These are phyloP conservation scores for Philotrypesis tridentata DNA, from an alignment of 1,140 invertebrate species.

Conservation along the genomic window DNA sequence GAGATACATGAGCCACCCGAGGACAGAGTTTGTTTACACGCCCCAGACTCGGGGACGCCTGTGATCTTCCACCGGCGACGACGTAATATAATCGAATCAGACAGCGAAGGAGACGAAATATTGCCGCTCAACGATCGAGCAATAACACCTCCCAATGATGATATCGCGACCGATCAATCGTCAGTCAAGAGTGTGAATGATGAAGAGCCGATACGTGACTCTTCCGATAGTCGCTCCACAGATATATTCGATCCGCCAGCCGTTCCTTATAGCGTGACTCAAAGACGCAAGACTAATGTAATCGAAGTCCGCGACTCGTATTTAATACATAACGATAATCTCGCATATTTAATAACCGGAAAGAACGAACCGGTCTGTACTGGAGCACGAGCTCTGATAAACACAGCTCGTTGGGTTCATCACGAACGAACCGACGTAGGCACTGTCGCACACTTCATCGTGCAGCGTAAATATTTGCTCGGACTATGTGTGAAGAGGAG, in stretches of 20 bases:
- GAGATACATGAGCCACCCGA: no score
- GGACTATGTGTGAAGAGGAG: background rate
- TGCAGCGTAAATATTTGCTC: background rate
- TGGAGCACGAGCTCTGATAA: background rate
- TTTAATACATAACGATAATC: background rate
- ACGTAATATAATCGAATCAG: no score
- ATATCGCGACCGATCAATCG: no score
- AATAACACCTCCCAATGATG: no score
- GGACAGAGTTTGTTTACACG: no score
- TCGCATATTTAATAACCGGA: background rate
- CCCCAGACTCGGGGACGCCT: no score
- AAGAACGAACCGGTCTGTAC: background rate
- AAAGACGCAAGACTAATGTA: background rate
- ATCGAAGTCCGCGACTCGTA: background rate
- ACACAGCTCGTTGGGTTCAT: background rate
- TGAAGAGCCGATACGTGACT: no score
- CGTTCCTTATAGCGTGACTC: background rate
- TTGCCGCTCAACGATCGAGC: no score
- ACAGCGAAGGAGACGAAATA: no score
- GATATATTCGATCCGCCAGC: background rate
- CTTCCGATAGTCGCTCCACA: background rate
- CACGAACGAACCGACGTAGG: background rate
- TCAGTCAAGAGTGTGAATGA: no score
- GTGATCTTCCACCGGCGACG: no score
- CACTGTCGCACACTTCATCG: background rate